Evolutionary conservation across 2,888 invertebrate species (phyloP).

Genomic region (Heliconius cydno): DNA sequence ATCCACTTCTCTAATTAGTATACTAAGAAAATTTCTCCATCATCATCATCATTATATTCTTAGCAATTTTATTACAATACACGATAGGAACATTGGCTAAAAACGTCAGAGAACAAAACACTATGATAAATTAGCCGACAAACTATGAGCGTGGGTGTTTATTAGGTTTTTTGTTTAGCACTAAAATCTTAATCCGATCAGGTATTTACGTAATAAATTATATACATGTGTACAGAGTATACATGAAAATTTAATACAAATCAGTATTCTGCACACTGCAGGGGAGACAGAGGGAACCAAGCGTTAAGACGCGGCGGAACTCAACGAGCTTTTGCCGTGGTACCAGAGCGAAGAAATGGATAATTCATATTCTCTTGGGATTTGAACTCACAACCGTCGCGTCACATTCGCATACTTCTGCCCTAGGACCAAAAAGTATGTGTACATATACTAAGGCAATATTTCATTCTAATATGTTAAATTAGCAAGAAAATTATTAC

Average conservation of each 20-base stretch:
- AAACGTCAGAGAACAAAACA: constrained; percentile 7
- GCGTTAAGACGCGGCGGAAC: too few relatives aligned
- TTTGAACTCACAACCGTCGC: too few relatives aligned
- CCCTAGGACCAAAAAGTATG: too few relatives aligned
- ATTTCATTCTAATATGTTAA: too few relatives aligned
- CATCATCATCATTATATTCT: neutral
- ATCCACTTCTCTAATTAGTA: neutral
- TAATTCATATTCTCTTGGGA: too few relatives aligned
- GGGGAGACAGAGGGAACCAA: too few relatives aligned
- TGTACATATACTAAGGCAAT: too few relatives aligned
- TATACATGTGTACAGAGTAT: neutral
- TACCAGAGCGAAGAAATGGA: too few relatives aligned
- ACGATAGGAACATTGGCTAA: constrained; percentile 1
- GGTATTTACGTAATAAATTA: constrained; percentile 8
- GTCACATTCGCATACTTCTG: too few relatives aligned
- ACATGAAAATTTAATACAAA: neutral
- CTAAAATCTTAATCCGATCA: constrained; percentile 29
- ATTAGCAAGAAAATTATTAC: too few relatives aligned
- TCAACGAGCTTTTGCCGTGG: too few relatives aligned
- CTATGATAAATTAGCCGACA: constrained; percentile 20
- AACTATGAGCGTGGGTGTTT: constrained; percentile 32
- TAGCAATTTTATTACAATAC: neutral
- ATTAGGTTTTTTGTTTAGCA: constrained; percentile 30
- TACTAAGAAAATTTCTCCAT: neutral
- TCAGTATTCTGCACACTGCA: too few relatives aligned